phyloP scores from a whole-genome alignment of 2,113 vertebrate genomes.

The Pomatorhinus ruficollis region DNA sequence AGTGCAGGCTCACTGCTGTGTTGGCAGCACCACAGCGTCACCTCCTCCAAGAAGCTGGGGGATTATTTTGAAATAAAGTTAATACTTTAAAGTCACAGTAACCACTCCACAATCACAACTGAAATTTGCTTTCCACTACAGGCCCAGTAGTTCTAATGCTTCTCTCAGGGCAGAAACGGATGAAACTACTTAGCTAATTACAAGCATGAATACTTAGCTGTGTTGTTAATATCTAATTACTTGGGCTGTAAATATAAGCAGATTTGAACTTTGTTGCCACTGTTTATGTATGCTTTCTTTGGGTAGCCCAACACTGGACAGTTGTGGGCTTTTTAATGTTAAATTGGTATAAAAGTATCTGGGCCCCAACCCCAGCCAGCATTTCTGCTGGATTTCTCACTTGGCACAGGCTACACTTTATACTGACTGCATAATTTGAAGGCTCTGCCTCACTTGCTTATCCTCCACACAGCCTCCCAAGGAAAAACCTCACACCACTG shows the following conservation, averaged over 20 bases:
- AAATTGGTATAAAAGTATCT: not conserved
- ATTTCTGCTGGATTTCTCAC: not conserved
- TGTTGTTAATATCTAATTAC: not conserved
- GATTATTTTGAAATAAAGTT: not conserved
- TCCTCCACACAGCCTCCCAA: not conserved
- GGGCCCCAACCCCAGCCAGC: not conserved
- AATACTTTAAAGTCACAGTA: not conserved
- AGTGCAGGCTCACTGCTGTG: not conserved
- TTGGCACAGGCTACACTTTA: not conserved
- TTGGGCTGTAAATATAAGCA: not conserved
- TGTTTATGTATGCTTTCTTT: not conserved
- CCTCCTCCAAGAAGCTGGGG: fast-evolving
- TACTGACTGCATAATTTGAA: not conserved
- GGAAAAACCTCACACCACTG: not conserved
- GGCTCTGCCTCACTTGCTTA: not conserved
- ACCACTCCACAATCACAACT: not conserved
- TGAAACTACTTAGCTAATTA: not conserved
- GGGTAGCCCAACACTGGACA: not conserved
- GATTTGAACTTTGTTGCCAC: not conserved
- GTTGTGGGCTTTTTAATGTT: not conserved
- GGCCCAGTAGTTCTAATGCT: not conserved
- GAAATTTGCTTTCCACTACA: not conserved
- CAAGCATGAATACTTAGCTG: not conserved
- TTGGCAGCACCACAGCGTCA: not conserved
- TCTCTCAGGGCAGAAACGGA: not conserved